Conservation (phyloP, 2,888 invertebrate genomes). For the Cynaeus angustus region DNA sequence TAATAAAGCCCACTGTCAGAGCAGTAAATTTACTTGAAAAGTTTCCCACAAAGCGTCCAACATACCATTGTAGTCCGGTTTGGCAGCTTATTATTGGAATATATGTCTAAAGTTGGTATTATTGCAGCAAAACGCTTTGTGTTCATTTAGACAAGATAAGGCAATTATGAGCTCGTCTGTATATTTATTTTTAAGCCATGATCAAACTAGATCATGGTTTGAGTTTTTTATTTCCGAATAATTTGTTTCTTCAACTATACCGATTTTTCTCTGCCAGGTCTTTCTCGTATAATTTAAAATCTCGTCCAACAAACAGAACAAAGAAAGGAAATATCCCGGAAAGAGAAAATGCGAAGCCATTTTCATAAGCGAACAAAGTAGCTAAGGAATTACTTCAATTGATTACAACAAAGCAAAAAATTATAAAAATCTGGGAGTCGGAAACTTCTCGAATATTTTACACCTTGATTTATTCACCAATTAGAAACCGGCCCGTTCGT, state of each 20-base stretch:
- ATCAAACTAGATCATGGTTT: background rate
- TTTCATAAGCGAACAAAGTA: constrained; percentile 31
- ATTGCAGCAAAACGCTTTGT: constrained; percentile 40
- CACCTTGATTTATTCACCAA: background rate
- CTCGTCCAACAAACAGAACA: constrained; percentile 20
- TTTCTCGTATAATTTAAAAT: constrained; percentile 25
- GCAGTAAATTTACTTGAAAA: constrained; percentile 45
- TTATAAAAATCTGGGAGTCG: background rate
- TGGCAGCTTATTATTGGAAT: constrained; percentile 48
- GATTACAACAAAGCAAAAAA: constrained; percentile 31
- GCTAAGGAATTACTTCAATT: constrained; percentile 17
- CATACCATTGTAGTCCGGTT: constrained; percentile 39
- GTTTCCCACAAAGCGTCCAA: constrained; percentile 40
- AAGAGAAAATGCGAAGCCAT: constrained; percentile 38
- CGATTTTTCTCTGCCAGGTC: constrained; percentile 27
- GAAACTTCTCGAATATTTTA: constrained; percentile 15
- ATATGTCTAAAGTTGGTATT: constrained; percentile 46
- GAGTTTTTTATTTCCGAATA: constrained; percentile 4
- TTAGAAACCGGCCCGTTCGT: no score
- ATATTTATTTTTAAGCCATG: constrained; percentile 13
- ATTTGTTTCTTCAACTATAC: constrained; percentile 35
- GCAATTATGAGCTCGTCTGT: constrained; percentile 26
- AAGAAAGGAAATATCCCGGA: constrained; percentile 28
- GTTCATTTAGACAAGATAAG: constrained; percentile 41
- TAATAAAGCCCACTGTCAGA: constrained; percentile 32